Evolutionary conservation across 2,888 invertebrate species (phyloP).

Genomic region (Phragmatobia fuliginosa): DNA sequence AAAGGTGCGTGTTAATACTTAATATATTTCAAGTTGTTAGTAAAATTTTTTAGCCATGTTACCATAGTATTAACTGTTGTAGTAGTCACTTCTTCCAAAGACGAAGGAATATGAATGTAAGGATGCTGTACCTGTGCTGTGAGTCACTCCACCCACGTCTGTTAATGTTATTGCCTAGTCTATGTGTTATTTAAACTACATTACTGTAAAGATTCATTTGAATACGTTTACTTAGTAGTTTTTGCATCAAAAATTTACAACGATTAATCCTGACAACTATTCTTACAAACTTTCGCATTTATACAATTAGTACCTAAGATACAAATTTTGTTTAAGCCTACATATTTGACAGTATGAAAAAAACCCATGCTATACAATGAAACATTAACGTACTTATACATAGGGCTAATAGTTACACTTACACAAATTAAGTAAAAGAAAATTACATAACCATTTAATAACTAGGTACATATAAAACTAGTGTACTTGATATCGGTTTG

Average conservation of each 20-base stretch:
- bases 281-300: no score
- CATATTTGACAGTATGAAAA: neutral
- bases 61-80: neutral
- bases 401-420: neutral
- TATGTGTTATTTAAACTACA: no score
- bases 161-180: no score
- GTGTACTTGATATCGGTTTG: slow-evolving; percentile 15
- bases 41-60: neutral
- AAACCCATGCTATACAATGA: neutral
- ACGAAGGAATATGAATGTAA: neutral
- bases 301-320: no score
- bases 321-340: no score
- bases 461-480: neutral
- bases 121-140: neutral
- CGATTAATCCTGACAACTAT: no score
- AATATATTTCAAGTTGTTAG: neutral
- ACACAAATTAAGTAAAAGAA: neutral
- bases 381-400: neutral
- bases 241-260: no score
- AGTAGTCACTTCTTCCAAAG: neutral
- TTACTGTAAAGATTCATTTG: no score
- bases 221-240: no score
- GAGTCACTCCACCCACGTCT: no score
- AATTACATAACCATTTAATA: neutral
- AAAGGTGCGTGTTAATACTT: no score